Evolutionary conservation across 2,113 vertebrate genomes (phyloP).

Genomic region (Pandion haliaetus): DNA sequence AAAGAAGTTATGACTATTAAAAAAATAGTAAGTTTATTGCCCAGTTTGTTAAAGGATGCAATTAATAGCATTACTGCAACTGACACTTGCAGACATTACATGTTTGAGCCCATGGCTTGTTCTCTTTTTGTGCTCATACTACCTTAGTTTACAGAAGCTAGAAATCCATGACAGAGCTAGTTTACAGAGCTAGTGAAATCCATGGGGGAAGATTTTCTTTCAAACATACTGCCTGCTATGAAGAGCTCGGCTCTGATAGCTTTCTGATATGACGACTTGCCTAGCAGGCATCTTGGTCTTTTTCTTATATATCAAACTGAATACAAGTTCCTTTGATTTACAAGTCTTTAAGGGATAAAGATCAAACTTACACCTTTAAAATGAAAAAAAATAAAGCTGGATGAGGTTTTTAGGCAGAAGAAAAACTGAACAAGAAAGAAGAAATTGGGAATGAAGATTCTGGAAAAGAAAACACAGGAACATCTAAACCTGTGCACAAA

Average conservation of each 20-base stretch:
- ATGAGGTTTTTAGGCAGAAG: neutral
- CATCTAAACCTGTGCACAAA: neutral
- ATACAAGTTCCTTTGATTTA: conserved; percentile 42
- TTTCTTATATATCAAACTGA: conserved; percentile 31
- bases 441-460: neutral
- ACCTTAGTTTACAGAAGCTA: neutral
- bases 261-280: neutral
- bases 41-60: neutral
- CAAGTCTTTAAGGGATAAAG: conserved; percentile 23
- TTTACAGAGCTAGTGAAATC: neutral
- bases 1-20: neutral
- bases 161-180: too few species aligned
- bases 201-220: neutral
- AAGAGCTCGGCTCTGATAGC: neutral
- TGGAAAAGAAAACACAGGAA: neutral
- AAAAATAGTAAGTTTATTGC: neutral
- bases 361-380: neutral
- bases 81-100: neutral
- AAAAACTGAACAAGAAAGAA: neutral
- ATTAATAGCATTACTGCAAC: neutral
- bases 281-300: neutral
- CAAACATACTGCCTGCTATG: neutral
- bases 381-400: neutral
- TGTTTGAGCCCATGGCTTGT: neutral
- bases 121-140: neutral